Evolutionary conservation across 2,113 vertebrate species (phyloP).

Genomic region (Melanocharis versteri): DNA sequence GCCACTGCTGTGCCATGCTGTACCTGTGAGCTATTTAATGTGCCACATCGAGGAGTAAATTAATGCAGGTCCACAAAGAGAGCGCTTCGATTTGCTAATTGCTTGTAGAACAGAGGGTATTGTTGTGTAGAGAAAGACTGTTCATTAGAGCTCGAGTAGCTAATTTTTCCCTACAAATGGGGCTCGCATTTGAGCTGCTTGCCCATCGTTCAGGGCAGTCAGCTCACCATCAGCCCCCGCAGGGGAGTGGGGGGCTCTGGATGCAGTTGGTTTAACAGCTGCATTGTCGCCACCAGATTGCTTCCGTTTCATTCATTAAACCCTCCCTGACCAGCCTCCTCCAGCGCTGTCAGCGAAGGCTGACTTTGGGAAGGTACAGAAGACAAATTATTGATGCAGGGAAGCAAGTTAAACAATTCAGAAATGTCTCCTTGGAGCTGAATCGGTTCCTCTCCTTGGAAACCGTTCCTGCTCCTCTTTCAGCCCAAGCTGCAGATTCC

Average conservation of each 20-base stretch:
- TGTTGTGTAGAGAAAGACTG: slow-evolving; percentile 9
- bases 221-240: not conserved
- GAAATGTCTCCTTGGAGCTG: not conserved
- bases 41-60: slow-evolving; percentile 28
- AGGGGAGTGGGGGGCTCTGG: not conserved
- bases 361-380: not conserved
- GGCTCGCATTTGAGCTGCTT: not conserved
- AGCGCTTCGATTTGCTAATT: slow-evolving; percentile 51
- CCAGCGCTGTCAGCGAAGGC: not conserved
- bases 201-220: not conserved
- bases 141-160: slow-evolving; percentile 28
- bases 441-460: slow-evolving; percentile 21
- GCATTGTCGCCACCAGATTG: not conserved
- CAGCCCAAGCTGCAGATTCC: not conserved
- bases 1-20: not conserved
- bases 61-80: slow-evolving; percentile 40
- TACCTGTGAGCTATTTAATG: slow-evolving; percentile 45
- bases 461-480: not conserved
- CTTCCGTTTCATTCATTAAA: not conserved
- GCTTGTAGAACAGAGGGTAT: slow-evolving; percentile 27
- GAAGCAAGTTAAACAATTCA: slow-evolving; percentile 5
- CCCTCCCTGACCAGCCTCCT: not conserved
- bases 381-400: not conserved
- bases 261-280: not conserved
- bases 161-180: not conserved